Conservation (phyloP, 2,113 vertebrate species). For the Anguilla japonica region DNA sequence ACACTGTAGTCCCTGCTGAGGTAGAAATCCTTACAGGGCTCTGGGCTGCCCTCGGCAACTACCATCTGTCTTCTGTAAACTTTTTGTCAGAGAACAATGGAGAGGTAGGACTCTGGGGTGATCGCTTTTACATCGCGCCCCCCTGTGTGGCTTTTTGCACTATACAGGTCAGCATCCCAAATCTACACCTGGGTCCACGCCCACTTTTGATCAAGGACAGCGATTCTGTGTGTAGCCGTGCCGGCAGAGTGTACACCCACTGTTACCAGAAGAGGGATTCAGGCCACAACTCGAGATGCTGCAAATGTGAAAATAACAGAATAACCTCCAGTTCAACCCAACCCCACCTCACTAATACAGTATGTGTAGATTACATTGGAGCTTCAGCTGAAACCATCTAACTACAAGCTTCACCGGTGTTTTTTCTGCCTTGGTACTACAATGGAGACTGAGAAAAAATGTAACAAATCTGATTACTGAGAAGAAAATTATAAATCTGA, state of each 20-base stretch:
- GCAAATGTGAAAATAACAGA: background rate
- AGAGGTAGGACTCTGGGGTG: background rate
- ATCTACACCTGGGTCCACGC: background rate
- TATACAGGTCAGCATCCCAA: background rate
- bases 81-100: constrained; percentile 23
- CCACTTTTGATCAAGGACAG: background rate
- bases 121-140: background rate
- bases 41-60: background rate
- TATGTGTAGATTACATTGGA: background rate
- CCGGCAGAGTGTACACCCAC: background rate
- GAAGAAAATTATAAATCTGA: background rate
- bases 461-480: background rate
- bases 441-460: background rate
- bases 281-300: background rate
- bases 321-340: background rate
- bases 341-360: background rate
- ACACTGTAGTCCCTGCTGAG: constrained; percentile 14
- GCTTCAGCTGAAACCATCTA: background rate
- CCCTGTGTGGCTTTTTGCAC: no score
- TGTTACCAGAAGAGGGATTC: background rate
- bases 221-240: background rate
- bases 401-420: background rate
- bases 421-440: background rate
- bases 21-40: constrained; percentile 3
- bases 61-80: constrained; percentile 18